Conservation (phyloP, 2,113 vertebrate species). For the Nothocercus nigrocapillus region DNA sequence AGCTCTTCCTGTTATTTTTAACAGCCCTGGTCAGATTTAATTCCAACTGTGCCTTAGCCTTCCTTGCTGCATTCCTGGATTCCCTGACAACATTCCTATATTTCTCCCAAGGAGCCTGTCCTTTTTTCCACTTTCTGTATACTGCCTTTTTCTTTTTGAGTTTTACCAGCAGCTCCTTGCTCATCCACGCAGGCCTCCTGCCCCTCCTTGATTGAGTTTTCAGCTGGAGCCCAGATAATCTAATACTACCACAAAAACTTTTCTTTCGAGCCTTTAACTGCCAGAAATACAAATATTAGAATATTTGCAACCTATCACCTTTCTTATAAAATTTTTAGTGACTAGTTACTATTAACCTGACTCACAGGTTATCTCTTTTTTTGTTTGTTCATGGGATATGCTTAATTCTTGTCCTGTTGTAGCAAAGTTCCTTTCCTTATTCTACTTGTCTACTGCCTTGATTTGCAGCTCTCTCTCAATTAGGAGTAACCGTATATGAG, state of each 20-base stretch:
- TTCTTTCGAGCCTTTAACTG: not conserved
- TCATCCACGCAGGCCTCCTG: too few species aligned
- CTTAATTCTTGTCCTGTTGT: not conserved
- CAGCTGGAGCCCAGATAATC: not conserved
- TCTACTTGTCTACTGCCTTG: not conserved
- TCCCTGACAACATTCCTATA: too few species aligned
- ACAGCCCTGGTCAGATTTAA: too few species aligned
- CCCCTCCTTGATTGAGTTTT: not conserved
- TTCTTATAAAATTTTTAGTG: not conserved
- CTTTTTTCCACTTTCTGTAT: too few species aligned
- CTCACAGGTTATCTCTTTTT: not conserved
- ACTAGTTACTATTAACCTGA: not conserved
- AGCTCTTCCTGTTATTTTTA: too few species aligned
- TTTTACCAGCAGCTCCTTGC: too few species aligned
- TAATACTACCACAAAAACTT: not conserved
- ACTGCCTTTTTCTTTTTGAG: too few species aligned
- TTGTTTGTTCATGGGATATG: not conserved
- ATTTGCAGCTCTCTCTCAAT: not conserved
- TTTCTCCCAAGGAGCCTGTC: too few species aligned
- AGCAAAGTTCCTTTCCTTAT: not conserved
- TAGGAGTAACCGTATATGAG: not conserved
- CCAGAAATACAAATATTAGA: not conserved
- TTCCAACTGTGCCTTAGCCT: too few species aligned
- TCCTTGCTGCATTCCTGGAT: too few species aligned
- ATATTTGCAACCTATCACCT: not conserved